Evolutionary conservation across 2,113 vertebrate genomes (phyloP).

Genomic region (Malurus alboscapulatus): DNA sequence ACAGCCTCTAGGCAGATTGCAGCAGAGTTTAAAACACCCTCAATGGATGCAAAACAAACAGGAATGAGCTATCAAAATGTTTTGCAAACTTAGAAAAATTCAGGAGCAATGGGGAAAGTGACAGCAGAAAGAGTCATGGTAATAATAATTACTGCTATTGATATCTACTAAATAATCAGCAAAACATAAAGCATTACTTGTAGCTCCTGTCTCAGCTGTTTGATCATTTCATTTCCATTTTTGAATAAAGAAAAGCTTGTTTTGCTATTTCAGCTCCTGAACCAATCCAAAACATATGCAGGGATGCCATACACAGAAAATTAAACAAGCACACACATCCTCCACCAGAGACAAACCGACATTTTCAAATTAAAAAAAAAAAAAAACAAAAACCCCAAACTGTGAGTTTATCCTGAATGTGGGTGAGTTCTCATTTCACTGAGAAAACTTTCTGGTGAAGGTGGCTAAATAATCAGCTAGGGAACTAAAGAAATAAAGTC

Average conservation of each 20-base stretch:
- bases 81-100: neutral
- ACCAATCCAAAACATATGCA: slow-evolving; percentile 44
- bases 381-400: neutral
- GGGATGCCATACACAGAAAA: slow-evolving; percentile 30
- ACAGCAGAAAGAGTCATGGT: neutral
- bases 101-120: neutral
- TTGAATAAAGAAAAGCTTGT: slow-evolving; percentile 25
- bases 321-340: slow-evolving; percentile 28
- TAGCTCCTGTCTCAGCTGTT: neutral
- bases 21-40: neutral
- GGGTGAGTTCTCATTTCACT: slow-evolving; percentile 42
- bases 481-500: neutral
- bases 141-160: neutral
- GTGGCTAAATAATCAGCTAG: slow-evolving; percentile 5
- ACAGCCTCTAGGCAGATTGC: neutral
- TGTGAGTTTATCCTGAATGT: slow-evolving; percentile 24
- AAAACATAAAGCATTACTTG: neutral
- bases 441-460: slow-evolving; percentile 31
- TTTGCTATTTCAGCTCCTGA: slow-evolving; percentile 39
- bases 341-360: slow-evolving; percentile 7
- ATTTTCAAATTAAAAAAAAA: slow-evolving; percentile 28
- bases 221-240: slow-evolving; percentile 35
- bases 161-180: neutral
- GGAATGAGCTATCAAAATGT: neutral
- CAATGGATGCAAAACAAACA: neutral